Percentiles rank a stretch among this genome's conserved stretches.
phyloP scores from a whole-genome alignment of 2,888 invertebrate species.

The Drosophila trichaetosa region DNA sequence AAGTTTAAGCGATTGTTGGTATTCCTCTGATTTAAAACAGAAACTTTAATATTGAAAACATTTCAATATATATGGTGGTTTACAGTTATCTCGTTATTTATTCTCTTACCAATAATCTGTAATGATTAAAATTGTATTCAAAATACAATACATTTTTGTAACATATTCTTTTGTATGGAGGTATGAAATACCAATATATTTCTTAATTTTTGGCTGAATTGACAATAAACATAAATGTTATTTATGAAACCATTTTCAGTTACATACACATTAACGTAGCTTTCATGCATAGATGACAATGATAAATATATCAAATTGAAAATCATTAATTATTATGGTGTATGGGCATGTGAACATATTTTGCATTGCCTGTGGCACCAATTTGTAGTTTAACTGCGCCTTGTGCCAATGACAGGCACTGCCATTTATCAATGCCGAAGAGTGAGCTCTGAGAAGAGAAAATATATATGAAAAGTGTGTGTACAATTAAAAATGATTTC shows the following conservation, averaged over 20 bases:
- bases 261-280: background rate
- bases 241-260: background rate
- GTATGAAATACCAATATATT: background rate
- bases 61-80: background rate
- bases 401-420: constrained; percentile 5
- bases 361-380: constrained; percentile 14
- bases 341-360: constrained; percentile 1
- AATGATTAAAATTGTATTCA: background rate
- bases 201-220: background rate
- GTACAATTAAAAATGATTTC: constrained; percentile 61
- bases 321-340: constrained; percentile 8
- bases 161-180: background rate
- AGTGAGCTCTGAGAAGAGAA: background rate
- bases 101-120: background rate
- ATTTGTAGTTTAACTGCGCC: constrained; percentile 15
- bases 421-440: constrained; percentile 26
- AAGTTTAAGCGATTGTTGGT: background rate
- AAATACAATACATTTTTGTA: background rate
- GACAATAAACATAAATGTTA: background rate
- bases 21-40: background rate
- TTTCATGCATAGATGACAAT: background rate
- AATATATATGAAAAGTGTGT: constrained; percentile 20
- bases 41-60: background rate
- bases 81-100: background rate
- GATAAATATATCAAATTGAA: constrained; percentile 3